These are phyloP conservation scores for Conopomorpha cramerella DNA, from an alignment of 1,140 invertebrate genomes.

Conservation along the genomic window DNA sequence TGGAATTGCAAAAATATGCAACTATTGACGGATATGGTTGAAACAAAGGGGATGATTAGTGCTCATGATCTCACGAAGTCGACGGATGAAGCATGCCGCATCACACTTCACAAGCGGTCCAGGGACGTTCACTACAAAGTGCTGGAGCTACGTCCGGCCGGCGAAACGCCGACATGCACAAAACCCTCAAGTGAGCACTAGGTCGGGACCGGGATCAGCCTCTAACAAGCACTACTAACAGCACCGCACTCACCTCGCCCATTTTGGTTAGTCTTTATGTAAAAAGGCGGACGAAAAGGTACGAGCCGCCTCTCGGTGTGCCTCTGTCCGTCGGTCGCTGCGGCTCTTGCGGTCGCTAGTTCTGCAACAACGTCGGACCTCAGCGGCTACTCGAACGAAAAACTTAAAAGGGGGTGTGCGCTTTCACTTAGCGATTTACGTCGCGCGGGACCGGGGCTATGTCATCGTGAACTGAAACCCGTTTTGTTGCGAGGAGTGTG, in stretches of 20 bases:
- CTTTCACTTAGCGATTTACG: constrained; percentile 46
- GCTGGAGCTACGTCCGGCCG: too few species aligned
- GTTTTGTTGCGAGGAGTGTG: constrained; percentile 45
- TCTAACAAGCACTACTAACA: constrained; percentile 48
- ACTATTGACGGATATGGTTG: too few species aligned
- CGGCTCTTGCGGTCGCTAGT: constrained; percentile 48
- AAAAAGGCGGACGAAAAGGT: constrained; percentile 50
- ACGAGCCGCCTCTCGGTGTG: constrained; percentile 45
- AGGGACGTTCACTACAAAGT: too few species aligned
- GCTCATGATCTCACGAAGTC: constrained; percentile 13
- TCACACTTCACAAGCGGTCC: constrained; percentile 22
- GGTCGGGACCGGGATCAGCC: too few species aligned
- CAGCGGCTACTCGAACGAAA: constrained; percentile 50
- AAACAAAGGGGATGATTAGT: constrained; percentile 30
- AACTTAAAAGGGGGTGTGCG: constrained; percentile 54
- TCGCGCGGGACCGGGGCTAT: constrained; percentile 51
- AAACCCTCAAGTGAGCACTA: constrained; percentile 39
- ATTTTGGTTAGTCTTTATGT: constrained; percentile 56
- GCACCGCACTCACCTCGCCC: constrained; percentile 56
- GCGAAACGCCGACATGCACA: constrained; percentile 45
- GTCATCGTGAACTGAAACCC: constrained; percentile 57
- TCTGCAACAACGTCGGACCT: constrained; percentile 52
- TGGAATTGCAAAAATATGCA: constrained; percentile 5
- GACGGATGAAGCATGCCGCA: constrained; percentile 12
- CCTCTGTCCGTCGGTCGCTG: constrained; percentile 42